Conservation (phyloP, 2,113 vertebrate species). For the Oxyruncus cristatus region DNA sequence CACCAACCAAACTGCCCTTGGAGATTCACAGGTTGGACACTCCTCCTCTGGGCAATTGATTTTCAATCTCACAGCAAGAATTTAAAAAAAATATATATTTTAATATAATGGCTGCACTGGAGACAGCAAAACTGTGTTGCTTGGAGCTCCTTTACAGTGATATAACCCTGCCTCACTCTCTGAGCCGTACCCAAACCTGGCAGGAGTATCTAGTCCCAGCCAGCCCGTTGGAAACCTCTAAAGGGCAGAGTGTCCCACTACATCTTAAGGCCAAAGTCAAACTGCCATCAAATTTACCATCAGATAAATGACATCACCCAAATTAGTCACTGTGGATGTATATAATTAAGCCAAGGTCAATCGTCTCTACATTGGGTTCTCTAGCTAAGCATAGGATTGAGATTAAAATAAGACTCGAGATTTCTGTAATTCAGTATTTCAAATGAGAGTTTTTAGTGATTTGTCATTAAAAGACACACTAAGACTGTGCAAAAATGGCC, state of each 20-base stretch:
- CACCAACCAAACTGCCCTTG: not conserved
- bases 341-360: slow-evolving; percentile 9
- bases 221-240: not conserved
- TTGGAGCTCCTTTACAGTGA: not conserved
- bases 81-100: not conserved
- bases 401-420: not conserved
- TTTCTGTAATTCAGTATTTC: not conserved
- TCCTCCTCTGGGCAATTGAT: not conserved
- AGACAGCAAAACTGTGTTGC: not conserved
- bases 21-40: not conserved
- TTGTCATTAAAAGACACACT: not conserved
- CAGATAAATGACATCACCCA: slow-evolving; percentile 16
- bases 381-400: not conserved
- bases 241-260: not conserved
- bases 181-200: not conserved
- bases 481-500: not conserved
- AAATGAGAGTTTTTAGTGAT: not conserved
- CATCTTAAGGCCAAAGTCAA: not conserved
- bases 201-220: not conserved
- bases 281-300: not conserved
- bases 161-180: not conserved
- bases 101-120: not conserved
- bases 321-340: not conserved
- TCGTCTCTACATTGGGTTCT: not conserved
- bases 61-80: not conserved